phyloP scores from a whole-genome alignment of 2,797 vertebrate genomes.

The Coendou prehensilis region DNA sequence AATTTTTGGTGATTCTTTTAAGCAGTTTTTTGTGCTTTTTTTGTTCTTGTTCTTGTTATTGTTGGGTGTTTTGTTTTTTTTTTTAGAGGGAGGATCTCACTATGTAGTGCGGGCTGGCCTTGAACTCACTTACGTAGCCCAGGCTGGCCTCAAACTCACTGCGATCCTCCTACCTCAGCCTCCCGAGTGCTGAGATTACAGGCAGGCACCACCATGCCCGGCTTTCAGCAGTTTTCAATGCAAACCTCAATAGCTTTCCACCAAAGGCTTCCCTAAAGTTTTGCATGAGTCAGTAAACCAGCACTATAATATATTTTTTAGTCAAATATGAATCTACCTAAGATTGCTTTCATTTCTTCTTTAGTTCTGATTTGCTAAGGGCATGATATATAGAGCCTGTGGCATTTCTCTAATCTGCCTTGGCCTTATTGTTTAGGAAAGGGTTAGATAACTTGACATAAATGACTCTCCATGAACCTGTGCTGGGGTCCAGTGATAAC shows the following conservation, averaged over 20 bases:
- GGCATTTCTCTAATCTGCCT: background rate
- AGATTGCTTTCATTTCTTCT: background rate
- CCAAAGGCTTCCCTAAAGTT: background rate
- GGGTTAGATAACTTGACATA: background rate
- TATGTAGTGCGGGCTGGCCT: background rate
- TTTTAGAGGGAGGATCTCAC: background rate
- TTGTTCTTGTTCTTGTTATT: background rate
- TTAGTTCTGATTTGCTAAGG: background rate
- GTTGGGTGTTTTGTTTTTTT: no score
- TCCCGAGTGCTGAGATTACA: no score
- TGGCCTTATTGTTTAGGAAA: background rate
- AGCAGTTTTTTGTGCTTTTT: background rate
- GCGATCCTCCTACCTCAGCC: no score
- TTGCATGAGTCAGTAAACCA: background rate
- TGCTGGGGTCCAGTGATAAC: background rate
- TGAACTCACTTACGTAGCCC: background rate
- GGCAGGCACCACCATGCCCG: no score
- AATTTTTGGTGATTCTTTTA: constrained; percentile 3
- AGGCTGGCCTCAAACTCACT: background rate
- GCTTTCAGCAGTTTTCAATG: background rate
- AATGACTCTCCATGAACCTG: background rate
- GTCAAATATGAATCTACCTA: background rate
- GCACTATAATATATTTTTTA: background rate
- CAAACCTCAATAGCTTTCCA: background rate
- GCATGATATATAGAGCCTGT: background rate